Evolutionary conservation across 2,888 invertebrate species (phyloP), one percentile per base, ranked within the genome.

Genomic region (Drosophila rubida): DNA sequence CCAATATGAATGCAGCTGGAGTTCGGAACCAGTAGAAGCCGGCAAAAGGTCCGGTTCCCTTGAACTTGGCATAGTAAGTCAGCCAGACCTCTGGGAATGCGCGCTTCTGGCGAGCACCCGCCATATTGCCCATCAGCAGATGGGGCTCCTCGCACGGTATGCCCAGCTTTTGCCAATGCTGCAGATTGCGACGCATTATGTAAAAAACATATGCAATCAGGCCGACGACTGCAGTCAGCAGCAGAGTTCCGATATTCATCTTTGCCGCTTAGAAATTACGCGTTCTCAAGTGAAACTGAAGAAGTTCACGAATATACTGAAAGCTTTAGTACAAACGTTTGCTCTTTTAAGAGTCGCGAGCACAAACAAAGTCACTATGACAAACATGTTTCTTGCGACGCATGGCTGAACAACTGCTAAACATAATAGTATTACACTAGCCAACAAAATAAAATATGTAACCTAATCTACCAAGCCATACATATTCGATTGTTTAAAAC

Each of bases 1-100:
- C 81, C 46, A 86, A 42, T 0, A 88, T 48, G 0, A 90, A 66
- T 0, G 45, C 80, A 0, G 68, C 76, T 0, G 89, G 89, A 0
- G 61, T 70, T 1, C 69, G 57, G n/a, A 90, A 83, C 55, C 85
- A 82, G 61, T 80, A 91, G 46, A 90, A 78, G 0, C 91, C 90
- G 0, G 63, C 74, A 48, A 89, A 88, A 0, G 86, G 80, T 19
- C 64, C 55, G 4, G 49, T 61, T 11, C 71, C 75, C 4, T 61
- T 51, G 5, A 66, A 83, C 13, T 80, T 76, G 0, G 71, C 44
- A 35, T 89, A 89, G 46, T 77, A 61, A 0, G 63, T 57, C 14
- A 13, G 23, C 50, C 59, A 60, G 22, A 75, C 16, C 0, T 73
- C 57, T 42, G 32, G 32, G 22, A 81, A 68, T 4, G 65, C 64